Conservation (phyloP, 2,888 invertebrate species). For the Dysmachus trigonus region DNA sequence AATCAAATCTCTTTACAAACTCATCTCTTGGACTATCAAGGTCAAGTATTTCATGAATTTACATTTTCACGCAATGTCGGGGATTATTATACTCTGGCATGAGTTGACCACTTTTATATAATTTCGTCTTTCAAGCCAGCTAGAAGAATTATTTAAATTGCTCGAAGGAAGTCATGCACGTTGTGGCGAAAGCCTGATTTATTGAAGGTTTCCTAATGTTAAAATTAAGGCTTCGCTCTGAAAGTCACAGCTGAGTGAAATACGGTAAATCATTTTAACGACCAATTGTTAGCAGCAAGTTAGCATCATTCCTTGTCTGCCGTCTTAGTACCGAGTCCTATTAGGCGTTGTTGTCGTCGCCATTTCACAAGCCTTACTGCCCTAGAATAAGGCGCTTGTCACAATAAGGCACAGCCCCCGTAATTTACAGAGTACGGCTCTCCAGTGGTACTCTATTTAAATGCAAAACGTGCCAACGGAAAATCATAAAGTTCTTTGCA, state of each 20-base stretch:
- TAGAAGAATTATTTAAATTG: not conserved
- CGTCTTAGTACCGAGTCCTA: not conserved
- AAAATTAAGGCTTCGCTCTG: not conserved
- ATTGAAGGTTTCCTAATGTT: not conserved
- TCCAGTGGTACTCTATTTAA: not conserved
- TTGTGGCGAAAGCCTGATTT: not conserved
- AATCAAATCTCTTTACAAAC: not conserved
- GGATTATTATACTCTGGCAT: not conserved
- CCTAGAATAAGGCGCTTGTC: not conserved
- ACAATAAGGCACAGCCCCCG: not conserved
- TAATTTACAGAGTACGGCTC: not conserved
- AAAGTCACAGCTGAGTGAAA: not conserved
- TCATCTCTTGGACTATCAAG: not conserved
- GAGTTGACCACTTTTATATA: not conserved
- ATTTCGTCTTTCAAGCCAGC: not conserved
- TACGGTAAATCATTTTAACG: not conserved
- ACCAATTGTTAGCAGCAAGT: not conserved
- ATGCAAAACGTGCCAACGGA: slow-evolving; percentile 12
- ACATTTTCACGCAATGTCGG: not conserved
- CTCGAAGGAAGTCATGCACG: not conserved
- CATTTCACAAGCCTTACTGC: not conserved
- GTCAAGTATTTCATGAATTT: not conserved
- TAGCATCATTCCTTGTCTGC: not conserved
- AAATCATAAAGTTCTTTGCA: slow-evolving; percentile 31
- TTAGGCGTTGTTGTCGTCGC: not conserved